Evolutionary conservation across 1,140 invertebrate species (phyloP).

Genomic region (Zaprionus davidi): DNA sequence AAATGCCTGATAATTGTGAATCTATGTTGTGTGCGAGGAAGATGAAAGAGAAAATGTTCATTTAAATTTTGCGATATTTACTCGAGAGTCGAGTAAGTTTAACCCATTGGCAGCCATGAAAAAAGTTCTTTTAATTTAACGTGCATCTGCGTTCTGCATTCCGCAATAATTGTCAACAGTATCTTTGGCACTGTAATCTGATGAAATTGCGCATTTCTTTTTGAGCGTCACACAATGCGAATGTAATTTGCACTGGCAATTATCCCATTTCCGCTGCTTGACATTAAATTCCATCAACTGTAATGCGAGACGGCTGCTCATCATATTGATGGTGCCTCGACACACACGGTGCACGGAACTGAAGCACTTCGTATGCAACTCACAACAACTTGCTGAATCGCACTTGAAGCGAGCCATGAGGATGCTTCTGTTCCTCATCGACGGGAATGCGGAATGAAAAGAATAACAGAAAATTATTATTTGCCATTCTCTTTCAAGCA

Average conservation of each 20-base stretch:
- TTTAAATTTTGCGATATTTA: neutral
- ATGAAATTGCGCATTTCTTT: no score
- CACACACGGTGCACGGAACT: neutral
- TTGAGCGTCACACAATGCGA: neutral
- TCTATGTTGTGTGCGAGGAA: neutral
- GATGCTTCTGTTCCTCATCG: conserved; percentile 4
- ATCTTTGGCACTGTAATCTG: no score
- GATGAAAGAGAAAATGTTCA: neutral
- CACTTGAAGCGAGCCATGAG: conserved; percentile 20
- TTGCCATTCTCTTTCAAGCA: conserved; percentile 66
- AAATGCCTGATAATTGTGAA: conserved; percentile 4
- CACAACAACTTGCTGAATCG: conserved; percentile 9
- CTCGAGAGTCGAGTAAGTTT: neutral
- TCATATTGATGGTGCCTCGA: neutral
- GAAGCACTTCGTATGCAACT: conserved; percentile 1
- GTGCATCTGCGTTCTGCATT: no score
- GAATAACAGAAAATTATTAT: conserved; percentile 63
- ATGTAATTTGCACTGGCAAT: conserved; percentile 4
- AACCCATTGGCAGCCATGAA: no score
- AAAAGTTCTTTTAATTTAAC: neutral
- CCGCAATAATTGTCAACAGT: no score
- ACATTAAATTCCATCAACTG: conserved; percentile 2
- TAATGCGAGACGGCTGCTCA: neutral
- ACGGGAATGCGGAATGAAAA: conserved; percentile 1
- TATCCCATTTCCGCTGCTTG: conserved; percentile 4